phyloP scores from a whole-genome alignment of 2,113 vertebrate species.

The Rafetus swinhoei region DNA sequence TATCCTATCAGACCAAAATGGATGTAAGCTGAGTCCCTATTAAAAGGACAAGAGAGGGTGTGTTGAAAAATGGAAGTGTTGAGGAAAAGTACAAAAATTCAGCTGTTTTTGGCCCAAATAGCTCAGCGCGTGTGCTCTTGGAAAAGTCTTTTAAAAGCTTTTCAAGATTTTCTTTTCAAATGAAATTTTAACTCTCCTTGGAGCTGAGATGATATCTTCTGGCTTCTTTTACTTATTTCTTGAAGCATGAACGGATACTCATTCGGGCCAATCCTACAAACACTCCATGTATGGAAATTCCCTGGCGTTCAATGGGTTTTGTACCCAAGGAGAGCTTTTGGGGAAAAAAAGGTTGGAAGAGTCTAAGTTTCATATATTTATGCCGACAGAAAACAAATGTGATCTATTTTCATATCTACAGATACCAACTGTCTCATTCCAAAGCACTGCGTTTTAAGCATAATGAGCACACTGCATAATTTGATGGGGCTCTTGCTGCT shows the following conservation, averaged over 20 bases:
- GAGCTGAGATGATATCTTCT: neutral
- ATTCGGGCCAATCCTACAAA: neutral
- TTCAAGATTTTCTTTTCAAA: neutral
- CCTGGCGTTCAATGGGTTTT: neutral
- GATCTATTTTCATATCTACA: slow-evolving; percentile 29
- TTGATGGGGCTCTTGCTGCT: neutral
- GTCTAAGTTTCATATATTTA: neutral
- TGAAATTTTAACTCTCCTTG: neutral
- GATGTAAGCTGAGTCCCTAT: neutral
- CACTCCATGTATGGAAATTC: slow-evolving; percentile 10
- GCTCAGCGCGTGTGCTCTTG: neutral
- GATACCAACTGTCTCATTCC: neutral
- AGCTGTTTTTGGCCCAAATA: neutral
- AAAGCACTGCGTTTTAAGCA: neutral
- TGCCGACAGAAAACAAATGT: neutral
- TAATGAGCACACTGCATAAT: neutral
- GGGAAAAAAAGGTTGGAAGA: neutral
- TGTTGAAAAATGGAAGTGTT: neutral
- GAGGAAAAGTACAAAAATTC: neutral
- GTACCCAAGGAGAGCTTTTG: neutral
- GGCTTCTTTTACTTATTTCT: slow-evolving; percentile 9
- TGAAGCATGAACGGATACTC: neutral
- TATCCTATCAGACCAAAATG: neutral
- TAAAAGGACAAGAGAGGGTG: neutral
- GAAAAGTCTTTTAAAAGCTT: neutral